A percentile compares a stretch with the other conserved stretches of the same genome.
phyloP scores from a whole-genome alignment of 2,113 vertebrate species.

The Pluvianellus socialis region DNA sequence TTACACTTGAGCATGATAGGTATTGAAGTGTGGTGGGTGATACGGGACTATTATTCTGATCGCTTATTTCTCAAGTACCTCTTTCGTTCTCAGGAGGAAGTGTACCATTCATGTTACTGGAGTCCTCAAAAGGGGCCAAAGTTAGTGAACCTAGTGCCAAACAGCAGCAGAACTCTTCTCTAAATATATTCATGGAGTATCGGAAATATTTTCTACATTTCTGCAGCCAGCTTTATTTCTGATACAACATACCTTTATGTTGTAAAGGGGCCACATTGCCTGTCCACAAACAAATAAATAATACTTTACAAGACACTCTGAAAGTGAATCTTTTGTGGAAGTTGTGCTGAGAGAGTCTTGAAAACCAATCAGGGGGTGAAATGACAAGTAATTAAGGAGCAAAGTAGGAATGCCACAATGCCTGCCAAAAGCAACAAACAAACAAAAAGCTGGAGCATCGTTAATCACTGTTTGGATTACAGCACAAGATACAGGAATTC shows the following conservation, averaged over 20 bases:
- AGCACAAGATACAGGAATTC: background rate
- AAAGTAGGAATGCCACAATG: constrained; percentile 1
- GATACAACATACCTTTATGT: background rate
- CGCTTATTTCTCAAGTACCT: background rate
- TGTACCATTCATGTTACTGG: background rate
- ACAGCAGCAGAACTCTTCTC: background rate
- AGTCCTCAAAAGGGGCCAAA: background rate
- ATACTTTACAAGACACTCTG: background rate
- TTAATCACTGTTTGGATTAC: constrained; percentile 44
- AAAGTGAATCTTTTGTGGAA: constrained; percentile 22
- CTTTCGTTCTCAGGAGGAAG: background rate
- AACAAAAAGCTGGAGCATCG: constrained; percentile 29
- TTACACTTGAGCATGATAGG: background rate
- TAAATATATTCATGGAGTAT: background rate
- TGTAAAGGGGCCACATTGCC: background rate
- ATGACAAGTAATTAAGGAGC: constrained; percentile 59
- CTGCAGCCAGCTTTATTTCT: background rate
- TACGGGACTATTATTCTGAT: background rate
- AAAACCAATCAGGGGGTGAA: constrained; percentile 5
- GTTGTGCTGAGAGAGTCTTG: background rate
- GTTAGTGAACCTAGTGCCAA: background rate
- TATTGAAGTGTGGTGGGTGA: background rate
- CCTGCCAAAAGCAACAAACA: constrained; percentile 22
- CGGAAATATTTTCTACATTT: background rate
- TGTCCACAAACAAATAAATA: constrained; percentile 39